Base-by-base conservation (phyloP, 2,797 vertebrate genomes). In the Amniataba percoides region DNA sequence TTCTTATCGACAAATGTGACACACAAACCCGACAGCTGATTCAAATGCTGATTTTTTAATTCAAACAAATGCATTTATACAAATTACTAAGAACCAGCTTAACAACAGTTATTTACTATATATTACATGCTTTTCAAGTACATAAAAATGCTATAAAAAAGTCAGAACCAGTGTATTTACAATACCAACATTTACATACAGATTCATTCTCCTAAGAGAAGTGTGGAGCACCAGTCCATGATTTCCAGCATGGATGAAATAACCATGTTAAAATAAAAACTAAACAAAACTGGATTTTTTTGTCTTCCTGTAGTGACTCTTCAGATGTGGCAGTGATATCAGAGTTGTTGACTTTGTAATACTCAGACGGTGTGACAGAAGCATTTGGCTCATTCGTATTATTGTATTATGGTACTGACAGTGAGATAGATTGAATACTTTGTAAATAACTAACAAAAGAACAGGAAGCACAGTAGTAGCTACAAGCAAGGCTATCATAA, bases 21-120 rank as follows among this genome's bases (percentile, higher is more conserved):
- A 21, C 49, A 27, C 8, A 60, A 59, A 62, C 14, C 14, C 23
- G 40, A 61, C 46, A 34, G 43, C 34, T 46, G 21, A 34, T 74
- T 85, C 62, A 86, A 85, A 82, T 82, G 71, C 80, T 81, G 67
- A 60, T 84, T 84, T 85, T 94, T 95, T 93, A 77, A 94, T 95
- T 93, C 89, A 89, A 95, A 94, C 89, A 88, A 88, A 94, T 94
- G 92, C 93, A 96, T 94, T 95, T 94, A 94, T 97, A 97, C 95
- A 98, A 98, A 97, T 93, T 61, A 96, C 96, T 96, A 97, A 98
- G 97, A 97, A 97, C 97, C 97, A 97, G 96, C 96, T 98, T 97
- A 97, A 96, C 95, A 96, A 96, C 87, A 95, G 93, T 91, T 90
- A 91, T 93, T 95, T 93, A 94, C 94, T 95, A 97, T 98, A 97